Conservation (phyloP, 2,113 vertebrate species). For the Sylvietta virens region DNA sequence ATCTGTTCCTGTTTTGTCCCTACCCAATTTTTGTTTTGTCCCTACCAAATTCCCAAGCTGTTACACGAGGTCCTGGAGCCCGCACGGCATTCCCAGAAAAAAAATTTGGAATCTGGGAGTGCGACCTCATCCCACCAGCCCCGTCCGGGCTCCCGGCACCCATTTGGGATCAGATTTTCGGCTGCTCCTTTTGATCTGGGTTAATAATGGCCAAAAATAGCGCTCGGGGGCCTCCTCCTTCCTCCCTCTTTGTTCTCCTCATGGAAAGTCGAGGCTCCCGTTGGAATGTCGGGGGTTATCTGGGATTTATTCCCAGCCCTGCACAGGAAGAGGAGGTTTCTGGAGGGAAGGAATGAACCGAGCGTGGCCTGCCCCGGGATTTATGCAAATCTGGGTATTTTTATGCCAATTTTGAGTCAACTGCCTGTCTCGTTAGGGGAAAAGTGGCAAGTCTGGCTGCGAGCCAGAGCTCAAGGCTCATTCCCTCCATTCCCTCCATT, state of each 20-base stretch:
- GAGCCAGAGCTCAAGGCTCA: not conserved
- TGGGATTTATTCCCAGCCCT: not conserved
- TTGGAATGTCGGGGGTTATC: not conserved
- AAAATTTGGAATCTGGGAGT: not conserved
- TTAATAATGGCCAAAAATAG: not conserved
- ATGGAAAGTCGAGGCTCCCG: not conserved
- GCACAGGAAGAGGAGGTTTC: not conserved
- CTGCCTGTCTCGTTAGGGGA: not conserved
- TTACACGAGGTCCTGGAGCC: not conserved
- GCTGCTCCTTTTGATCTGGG: not conserved
- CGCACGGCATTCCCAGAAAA: not conserved
- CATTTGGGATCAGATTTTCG: not conserved
- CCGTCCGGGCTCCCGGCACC: fast-evolving
- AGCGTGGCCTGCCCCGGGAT: not conserved
- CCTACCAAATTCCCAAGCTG: not conserved
- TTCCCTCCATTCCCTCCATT: fast-evolving
- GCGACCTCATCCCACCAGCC: not conserved
- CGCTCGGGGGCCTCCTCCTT: not conserved
- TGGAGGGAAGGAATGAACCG: not conserved
- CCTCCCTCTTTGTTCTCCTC: not conserved
- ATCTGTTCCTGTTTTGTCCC: conserved; percentile 30
- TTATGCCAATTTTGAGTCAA: conserved; percentile 38
- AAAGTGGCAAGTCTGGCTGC: not conserved
- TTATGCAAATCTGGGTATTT: conserved; percentile 37
- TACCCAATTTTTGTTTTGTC: not conserved